Evolutionary conservation across 2,888 invertebrate genomes (phyloP).

Genomic region (Cephus nigrinus): DNA sequence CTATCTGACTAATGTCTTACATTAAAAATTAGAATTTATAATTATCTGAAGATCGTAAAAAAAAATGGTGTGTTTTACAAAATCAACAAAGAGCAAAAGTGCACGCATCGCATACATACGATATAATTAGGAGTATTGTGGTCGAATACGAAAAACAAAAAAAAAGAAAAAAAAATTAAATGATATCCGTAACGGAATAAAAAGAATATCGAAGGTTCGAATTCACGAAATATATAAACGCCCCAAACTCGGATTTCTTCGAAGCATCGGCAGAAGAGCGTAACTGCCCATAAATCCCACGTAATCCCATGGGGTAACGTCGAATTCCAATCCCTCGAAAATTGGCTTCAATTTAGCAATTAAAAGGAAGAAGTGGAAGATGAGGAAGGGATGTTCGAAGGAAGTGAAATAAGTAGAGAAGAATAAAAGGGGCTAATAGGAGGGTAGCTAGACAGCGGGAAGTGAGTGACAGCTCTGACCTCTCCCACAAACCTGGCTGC

Average conservation of each 20-base stretch:
- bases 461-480: constrained; percentile 64
- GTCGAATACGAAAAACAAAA: background rate
- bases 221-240: background rate
- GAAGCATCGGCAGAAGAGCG: background rate
- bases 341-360: constrained; percentile 66
- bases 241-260: background rate
- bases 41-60: background rate
- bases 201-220: background rate
- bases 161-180: background rate
- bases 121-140: background rate
- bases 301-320: constrained; percentile 33
- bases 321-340: constrained; percentile 56
- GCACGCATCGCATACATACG: background rate
- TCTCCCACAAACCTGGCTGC: constrained; percentile 50
- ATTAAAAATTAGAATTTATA: background rate
- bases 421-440: constrained; percentile 59
- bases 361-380: constrained; percentile 46
- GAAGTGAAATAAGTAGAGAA: background rate
- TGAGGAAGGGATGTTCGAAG: background rate
- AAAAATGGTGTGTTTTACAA: background rate
- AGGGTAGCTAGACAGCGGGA: constrained; percentile 62
- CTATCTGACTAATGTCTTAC: background rate
- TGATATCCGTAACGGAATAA: background rate
- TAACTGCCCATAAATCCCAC: constrained; percentile 45
- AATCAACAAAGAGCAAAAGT: background rate